Evolutionary conservation across 1,140 invertebrate species (phyloP).

Genomic region (Nilaparvata lugens): DNA sequence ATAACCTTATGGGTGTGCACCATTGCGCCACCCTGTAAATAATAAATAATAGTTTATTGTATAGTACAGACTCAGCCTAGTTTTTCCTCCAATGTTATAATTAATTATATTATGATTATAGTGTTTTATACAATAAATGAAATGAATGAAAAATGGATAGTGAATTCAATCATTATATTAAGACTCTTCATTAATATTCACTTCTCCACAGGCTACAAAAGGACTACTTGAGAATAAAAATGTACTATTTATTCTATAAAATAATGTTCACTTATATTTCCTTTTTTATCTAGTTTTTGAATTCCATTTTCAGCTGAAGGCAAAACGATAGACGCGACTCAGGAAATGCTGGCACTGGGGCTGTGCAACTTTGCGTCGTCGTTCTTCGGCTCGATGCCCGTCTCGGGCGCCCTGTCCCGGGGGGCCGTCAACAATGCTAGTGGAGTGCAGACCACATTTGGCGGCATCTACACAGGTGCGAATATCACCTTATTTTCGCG

Average conservation of each 20-base stretch:
- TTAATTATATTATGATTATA: too few relatives aligned
- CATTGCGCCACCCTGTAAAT: too few relatives aligned
- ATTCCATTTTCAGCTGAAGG: conserved; percentile 42
- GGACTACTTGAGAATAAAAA: too few relatives aligned
- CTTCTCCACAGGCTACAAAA: not conserved
- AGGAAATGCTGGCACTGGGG: conserved; percentile 72
- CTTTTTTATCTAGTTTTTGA: not conserved
- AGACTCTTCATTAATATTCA: not conserved
- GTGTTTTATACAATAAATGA: too few relatives aligned
- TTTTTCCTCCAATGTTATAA: too few relatives aligned
- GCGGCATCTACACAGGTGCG: conserved; percentile 65
- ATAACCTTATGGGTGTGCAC: too few relatives aligned
- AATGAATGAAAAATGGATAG: too few relatives aligned
- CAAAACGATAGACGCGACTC: conserved; percentile 62
- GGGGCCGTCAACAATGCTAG: conserved; percentile 82
- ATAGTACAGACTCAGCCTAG: too few relatives aligned
- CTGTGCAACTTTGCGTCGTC: conserved; percentile 73
- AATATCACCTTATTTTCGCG: too few relatives aligned
- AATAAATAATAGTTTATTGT: too few relatives aligned
- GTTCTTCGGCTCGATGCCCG: conserved; percentile 76
- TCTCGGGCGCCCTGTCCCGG: conserved; percentile 71
- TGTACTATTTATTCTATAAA: not conserved
- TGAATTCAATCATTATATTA: too few relatives aligned
- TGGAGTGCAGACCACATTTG: conserved; percentile 70
- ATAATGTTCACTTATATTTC: not conserved